Evolutionary conservation across 2,888 invertebrate species (phyloP), one percentile per base, ranked within the genome.

Genomic region (Oasisia sp.): DNA sequence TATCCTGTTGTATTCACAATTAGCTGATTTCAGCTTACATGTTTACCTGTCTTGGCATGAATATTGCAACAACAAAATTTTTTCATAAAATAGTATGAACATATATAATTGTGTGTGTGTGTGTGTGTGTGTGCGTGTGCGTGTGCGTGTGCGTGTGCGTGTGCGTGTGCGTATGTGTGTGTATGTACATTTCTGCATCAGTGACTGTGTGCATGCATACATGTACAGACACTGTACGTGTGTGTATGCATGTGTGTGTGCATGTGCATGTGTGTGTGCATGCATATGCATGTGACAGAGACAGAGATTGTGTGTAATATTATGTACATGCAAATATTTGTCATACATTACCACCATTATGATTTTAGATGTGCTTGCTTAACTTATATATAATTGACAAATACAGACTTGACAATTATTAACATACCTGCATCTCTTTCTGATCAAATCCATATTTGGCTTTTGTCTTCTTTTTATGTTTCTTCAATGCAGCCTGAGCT

Each of bases 381-480:
- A n/a, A n/a, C n/a, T n/a, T n/a, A n/a, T n/a, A n/a, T n/a, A n/a
- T n/a, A n/a, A n/a, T n/a, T n/a, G n/a, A n/a, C n/a, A n/a, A n/a
- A n/a, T n/a, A n/a, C n/a, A n/a, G n/a, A n/a, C n/a, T n/a, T n/a
- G n/a, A n/a, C n/a, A n/a, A n/a, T n/a, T n/a, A n/a, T n/a, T 74
- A 5, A 7, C 7, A 5, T 90, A 93, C 96, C 94, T 95, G 95
- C 12, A 94, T 94, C 92, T 96, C 96, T 93, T 95, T 96, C 89
- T 95, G 95, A 92, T 95, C 95, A 92, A 95, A 95, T 11, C 95
- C 94, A 89, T 94, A 94, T 93, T 95, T 95, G 89, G 94, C 91
- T 93, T 95, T 95, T 50, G 94, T 94, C 94, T 96, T 96, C 94
- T 95, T 96, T 91, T 95, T 94, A 92, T 95, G 95, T 93, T 95